Percentiles rank a stretch among this genome's conserved stretches.
These are phyloP conservation scores for Dolichopus griseipennis DNA, from an alignment of 2,888 invertebrate genomes.

Conservation along the genomic window DNA sequence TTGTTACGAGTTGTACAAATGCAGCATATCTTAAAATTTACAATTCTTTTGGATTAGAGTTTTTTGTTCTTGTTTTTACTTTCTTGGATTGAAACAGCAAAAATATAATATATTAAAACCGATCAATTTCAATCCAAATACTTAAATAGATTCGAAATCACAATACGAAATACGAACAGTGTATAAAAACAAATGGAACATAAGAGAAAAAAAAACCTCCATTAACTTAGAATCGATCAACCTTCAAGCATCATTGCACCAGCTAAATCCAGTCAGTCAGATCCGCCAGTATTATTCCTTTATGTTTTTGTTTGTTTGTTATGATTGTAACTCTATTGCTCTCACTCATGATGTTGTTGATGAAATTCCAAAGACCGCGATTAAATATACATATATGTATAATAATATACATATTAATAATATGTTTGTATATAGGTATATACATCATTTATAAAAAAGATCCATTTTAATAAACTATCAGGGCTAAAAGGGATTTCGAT, in stretches of 20 bases:
- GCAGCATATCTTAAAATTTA: not conserved
- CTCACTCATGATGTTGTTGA: not conserved
- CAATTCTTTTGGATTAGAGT: not conserved
- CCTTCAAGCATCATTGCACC: slow-evolving; percentile 4
- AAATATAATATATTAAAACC: not conserved
- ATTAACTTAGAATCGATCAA: slow-evolving; percentile 4
- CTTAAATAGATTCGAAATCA: not conserved
- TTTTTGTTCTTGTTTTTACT: not conserved
- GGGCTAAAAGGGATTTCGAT: slow-evolving; percentile 4
- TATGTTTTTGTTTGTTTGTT: not conserved
- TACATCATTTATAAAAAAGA: not conserved
- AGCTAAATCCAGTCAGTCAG: not conserved
- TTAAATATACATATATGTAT: not conserved
- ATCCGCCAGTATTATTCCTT: not conserved
- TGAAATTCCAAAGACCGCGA: not conserved
- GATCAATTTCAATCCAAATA: not conserved
- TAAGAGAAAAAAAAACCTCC: not conserved
- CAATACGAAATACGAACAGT: not conserved
- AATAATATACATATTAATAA: no score
- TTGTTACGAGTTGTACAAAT: not conserved
- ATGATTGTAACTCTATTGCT: not conserved
- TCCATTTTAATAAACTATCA: not conserved
- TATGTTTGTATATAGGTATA: not conserved
- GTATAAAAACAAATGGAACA: not conserved
- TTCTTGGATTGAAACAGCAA: not conserved